Percentiles rank a stretch among this genome's conserved stretches.
Conservation (phyloP, 2,888 invertebrate species). For the Scrobipalpa atriplicella region DNA sequence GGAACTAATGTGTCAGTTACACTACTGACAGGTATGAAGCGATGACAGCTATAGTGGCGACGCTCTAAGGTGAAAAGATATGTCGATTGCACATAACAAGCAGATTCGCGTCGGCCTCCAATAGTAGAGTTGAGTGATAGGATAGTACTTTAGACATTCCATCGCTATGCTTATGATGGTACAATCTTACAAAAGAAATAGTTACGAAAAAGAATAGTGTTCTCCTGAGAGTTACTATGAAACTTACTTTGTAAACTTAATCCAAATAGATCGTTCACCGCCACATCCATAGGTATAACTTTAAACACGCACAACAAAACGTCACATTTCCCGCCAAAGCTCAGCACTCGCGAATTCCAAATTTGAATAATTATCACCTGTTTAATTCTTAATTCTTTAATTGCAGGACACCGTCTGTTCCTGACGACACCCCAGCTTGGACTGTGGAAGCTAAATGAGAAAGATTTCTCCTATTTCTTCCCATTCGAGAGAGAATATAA, state of each 20-base stretch:
- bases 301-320: background rate
- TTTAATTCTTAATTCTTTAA: constrained; percentile 27
- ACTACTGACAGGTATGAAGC: too few species aligned
- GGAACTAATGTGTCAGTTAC: too few species aligned
- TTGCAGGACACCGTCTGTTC: constrained; percentile 55
- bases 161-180: too few species aligned
- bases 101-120: too few species aligned
- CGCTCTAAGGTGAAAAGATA: too few species aligned
- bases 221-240: background rate
- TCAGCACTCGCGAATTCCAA: constrained; percentile 21
- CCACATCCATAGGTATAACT: background rate
- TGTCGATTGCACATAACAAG: too few species aligned
- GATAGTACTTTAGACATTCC: too few species aligned
- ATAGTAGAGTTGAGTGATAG: too few species aligned
- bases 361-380: constrained; percentile 24
- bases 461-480: constrained; percentile 82
- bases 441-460: constrained; percentile 82
- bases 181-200: too few species aligned
- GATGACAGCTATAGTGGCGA: too few species aligned
- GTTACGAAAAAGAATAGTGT: background rate
- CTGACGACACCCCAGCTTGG: constrained; percentile 70
- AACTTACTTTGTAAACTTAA: background rate
- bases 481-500: constrained; percentile 83
- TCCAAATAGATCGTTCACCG: background rate
- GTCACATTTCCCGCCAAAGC: constrained; percentile 17